These are phyloP conservation scores for Glomeris maerens DNA, from an alignment of 1,140 invertebrate genomes.

Conservation along the genomic window DNA sequence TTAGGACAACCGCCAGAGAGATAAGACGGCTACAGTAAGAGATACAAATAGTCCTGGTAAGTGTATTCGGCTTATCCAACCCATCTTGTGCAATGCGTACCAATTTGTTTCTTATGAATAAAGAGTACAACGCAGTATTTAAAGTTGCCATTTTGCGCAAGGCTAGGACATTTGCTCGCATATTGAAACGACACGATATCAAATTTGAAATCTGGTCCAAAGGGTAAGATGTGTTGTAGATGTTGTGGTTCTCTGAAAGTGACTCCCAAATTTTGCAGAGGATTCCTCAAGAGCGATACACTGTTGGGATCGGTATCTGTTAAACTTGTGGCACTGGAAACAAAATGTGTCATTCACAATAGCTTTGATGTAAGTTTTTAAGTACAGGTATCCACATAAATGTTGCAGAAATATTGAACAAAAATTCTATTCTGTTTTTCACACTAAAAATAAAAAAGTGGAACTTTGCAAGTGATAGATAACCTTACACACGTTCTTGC, in stretches of 20 bases:
- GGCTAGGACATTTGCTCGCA: constrained; percentile 58
- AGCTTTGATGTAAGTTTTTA: constrained; percentile 65
- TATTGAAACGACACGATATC: constrained; percentile 72
- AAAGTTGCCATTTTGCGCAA: constrained; percentile 62
- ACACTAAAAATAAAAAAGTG: neutral
- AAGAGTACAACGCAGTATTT: constrained; percentile 64
- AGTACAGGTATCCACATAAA: too few relatives aligned
- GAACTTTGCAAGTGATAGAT: constrained; percentile 4
- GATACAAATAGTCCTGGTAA: constrained; percentile 66
- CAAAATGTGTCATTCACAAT: constrained; percentile 71
- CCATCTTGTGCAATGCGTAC: neutral
- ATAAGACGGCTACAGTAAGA: constrained; percentile 60
- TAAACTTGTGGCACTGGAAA: constrained; percentile 72
- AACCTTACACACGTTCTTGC: too few relatives aligned
- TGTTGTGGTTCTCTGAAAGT: constrained; percentile 10
- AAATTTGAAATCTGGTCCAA: constrained; percentile 85
- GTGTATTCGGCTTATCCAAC: constrained; percentile 10
- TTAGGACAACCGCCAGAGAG: constrained; percentile 59
- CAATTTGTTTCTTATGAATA: constrained; percentile 14
- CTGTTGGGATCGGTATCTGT: constrained; percentile 69
- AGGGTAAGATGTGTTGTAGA: constrained; percentile 50
- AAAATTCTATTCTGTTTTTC: too few relatives aligned
- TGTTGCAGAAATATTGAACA: too few relatives aligned
- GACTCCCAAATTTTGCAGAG: constrained; percentile 47
- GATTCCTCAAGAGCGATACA: constrained; percentile 71